A percentile compares a stretch with the other conserved stretches of the same genome.
Conservation (phyloP, 2,797 vertebrate species). For the Enteromius unitaeniatus region DNA sequence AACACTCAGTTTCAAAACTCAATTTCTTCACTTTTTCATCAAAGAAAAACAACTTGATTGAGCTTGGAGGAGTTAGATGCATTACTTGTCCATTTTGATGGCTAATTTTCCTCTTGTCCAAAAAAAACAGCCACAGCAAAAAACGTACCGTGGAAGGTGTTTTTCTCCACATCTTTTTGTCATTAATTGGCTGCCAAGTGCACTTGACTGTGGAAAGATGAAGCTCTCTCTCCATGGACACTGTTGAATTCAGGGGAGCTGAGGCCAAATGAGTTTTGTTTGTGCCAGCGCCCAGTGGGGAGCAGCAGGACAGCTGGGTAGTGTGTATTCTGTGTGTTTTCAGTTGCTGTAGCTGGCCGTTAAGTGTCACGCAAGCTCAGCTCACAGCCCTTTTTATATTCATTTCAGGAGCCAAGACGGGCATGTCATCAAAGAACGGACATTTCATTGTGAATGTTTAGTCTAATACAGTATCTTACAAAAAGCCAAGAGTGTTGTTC, state of each 20-base stretch:
- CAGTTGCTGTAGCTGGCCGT: conserved; percentile 55
- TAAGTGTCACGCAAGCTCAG: conserved; percentile 67
- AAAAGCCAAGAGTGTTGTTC: conserved; percentile 33
- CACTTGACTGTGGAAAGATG: conserved; percentile 77
- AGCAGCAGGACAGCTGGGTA: conserved; percentile 63
- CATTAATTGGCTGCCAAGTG: conserved; percentile 76
- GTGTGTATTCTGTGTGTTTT: conserved; percentile 70
- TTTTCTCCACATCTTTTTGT: conserved; percentile 59
- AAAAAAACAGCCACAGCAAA: conserved; percentile 68
- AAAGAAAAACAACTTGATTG: conserved; percentile 63
- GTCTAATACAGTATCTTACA: conserved; percentile 5
- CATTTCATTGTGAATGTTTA: conserved; percentile 37
- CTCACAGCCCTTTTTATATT: conserved; percentile 43
- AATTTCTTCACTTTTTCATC: conserved; percentile 53
- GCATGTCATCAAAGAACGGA: conserved; percentile 41
- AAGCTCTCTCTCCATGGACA: conserved; percentile 65
- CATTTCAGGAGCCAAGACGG: conserved; percentile 48
- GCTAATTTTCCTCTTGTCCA: conserved; percentile 53
- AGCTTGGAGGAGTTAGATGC: conserved; percentile 55
- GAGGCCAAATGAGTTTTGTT: conserved; percentile 66
- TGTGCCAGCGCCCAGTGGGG: conserved; percentile 68
- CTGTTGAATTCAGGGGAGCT: conserved; percentile 64
- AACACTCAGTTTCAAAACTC: conserved; percentile 50
- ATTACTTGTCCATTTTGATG: conserved; percentile 61
- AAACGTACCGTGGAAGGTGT: conserved; percentile 67